phyloP scores from a whole-genome alignment of 37 sponge, comb jelly and placozoan species.

The Eunapius fragilis region DNA sequence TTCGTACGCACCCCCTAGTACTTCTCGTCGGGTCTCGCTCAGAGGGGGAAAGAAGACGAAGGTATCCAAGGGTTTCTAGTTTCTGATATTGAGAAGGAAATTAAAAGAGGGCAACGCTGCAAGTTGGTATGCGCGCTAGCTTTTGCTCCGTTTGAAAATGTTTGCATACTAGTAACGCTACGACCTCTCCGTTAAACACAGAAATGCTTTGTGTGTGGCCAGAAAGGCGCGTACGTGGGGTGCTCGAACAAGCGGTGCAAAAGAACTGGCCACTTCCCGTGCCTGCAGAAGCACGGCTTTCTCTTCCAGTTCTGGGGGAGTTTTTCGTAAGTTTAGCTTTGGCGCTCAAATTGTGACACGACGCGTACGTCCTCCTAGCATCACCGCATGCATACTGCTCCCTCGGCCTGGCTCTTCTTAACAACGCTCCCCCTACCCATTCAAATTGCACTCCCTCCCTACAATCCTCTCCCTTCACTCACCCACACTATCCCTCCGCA shows the following conservation, averaged over 20 bases:
- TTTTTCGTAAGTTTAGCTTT: neutral
- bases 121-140: neutral
- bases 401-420: neutral
- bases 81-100: conserved; percentile 26
- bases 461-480: neutral
- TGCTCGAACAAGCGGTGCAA: conserved; percentile 30
- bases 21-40: conserved; percentile 39
- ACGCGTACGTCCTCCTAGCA: too few species aligned
- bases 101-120: neutral
- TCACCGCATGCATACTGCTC: neutral
- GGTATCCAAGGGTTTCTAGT: conserved; percentile 21
- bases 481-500: too few species aligned
- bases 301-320: conserved; percentile 10
- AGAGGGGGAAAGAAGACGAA: conserved; percentile 13
- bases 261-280: conserved; percentile 38
- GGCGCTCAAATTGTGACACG: too few species aligned
- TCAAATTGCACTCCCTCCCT: conserved; percentile 1
- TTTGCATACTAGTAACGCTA: neutral
- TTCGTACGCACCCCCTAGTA: conserved; percentile 14
- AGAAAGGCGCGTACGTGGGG: conserved; percentile 31
- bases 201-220: conserved; percentile 17
- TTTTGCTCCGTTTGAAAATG: neutral
- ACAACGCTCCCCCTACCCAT: neutral
- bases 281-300: conserved; percentile 3
- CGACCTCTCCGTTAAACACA: neutral